Conservation (phyloP, 2,888 invertebrate genomes). For the Xiphydria camelus region DNA sequence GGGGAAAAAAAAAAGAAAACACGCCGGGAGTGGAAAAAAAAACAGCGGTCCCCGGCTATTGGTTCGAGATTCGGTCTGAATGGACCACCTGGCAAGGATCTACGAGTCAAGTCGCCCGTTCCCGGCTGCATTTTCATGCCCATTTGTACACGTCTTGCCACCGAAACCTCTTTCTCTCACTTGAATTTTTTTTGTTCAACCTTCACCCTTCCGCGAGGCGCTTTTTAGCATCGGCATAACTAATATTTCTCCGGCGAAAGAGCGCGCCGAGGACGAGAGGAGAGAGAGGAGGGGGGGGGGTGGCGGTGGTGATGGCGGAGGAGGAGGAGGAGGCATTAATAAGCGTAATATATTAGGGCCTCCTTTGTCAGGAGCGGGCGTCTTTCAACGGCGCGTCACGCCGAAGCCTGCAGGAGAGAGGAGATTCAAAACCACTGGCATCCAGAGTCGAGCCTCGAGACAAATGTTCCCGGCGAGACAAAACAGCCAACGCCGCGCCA, state of each 20-base stretch:
- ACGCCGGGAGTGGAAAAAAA: background rate
- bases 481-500: constrained; percentile 22
- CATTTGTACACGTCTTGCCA: constrained; percentile 16
- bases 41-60: constrained; percentile 9
- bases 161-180: background rate
- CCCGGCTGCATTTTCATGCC: constrained; percentile 20
- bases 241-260: constrained; percentile 26
- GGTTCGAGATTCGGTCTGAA: constrained; percentile 13
- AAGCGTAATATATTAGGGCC: constrained; percentile 54
- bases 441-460: constrained; percentile 29
- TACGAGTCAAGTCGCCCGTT: constrained; percentile 6
- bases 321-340: constrained; percentile 41
- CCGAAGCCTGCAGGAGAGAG: constrained; percentile 27
- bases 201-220: constrained; percentile 21
- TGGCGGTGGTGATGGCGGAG: background rate
- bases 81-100: constrained; percentile 17
- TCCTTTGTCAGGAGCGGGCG: constrained; percentile 45
- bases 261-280: constrained; percentile 21
- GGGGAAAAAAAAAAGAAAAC: constrained; percentile 2
- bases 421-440: constrained; percentile 17
- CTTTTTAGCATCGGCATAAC: constrained; percentile 29
- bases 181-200: background rate
- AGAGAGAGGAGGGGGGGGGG: background rate
- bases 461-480: constrained; percentile 39
- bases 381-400: constrained; percentile 44